phyloP scores from a whole-genome alignment of 64 coral and sea anemone genomes.

The Stylophora pistillata region DNA sequence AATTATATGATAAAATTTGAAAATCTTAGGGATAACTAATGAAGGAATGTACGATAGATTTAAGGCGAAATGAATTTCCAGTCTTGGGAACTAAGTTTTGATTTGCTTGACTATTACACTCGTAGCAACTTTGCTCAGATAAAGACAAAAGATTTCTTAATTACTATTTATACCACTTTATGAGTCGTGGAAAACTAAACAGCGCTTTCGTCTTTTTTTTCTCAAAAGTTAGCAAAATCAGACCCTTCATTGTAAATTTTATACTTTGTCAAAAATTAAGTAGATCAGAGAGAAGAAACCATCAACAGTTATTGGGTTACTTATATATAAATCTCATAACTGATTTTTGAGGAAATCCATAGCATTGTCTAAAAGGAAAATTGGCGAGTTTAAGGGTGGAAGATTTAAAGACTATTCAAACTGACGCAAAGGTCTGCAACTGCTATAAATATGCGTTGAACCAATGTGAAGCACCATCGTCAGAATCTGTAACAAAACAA shows the following conservation, averaged over 20 bases:
- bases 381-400: not conserved
- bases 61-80: not conserved
- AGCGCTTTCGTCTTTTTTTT: too few relatives aligned
- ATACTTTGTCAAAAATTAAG: too few relatives aligned
- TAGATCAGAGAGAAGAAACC: too few relatives aligned
- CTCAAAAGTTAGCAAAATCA: too few relatives aligned
- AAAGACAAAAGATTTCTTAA: not conserved
- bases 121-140: not conserved
- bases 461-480: conserved; percentile 24
- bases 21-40: not conserved
- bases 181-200: too few relatives aligned
- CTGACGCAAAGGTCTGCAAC: not conserved
- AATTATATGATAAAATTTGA: not conserved
- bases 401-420: not conserved
- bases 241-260: too few relatives aligned
- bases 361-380: not conserved
- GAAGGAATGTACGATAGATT: not conserved
- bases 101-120: not conserved
- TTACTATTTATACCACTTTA: too few relatives aligned
- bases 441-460: conserved; percentile 44
- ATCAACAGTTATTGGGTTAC: too few relatives aligned
- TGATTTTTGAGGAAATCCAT: not conserved
- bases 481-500: conserved; percentile 48
- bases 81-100: not conserved
- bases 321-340: not conserved